Evolutionary conservation across 2,113 vertebrate genomes (phyloP).

Genomic region (Vidua macroura): DNA sequence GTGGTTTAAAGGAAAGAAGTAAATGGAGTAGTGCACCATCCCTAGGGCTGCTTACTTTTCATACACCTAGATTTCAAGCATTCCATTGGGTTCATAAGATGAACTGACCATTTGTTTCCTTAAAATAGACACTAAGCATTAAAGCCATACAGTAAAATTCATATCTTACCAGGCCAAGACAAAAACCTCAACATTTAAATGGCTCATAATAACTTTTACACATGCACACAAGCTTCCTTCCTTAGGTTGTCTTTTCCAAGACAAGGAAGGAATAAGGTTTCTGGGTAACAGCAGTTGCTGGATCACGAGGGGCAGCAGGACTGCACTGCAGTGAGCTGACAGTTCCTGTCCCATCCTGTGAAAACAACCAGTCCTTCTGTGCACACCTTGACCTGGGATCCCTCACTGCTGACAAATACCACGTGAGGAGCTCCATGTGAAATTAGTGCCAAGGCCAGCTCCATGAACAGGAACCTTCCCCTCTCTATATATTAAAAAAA

Average conservation of each 20-base stretch:
- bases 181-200: slow-evolving; percentile 4
- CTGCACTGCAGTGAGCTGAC: not conserved
- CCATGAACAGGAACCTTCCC: not conserved
- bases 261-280: not conserved
- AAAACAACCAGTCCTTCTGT: not conserved
- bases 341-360: not conserved
- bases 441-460: not conserved
- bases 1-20: not conserved
- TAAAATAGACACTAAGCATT: slow-evolving; percentile 26
- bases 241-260: not conserved
- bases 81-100: slow-evolving; percentile 15
- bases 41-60: slow-evolving; percentile 34
- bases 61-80: slow-evolving; percentile 22
- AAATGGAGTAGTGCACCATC: not conserved
- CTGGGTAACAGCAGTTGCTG: not conserved
- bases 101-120: slow-evolving; percentile 22
- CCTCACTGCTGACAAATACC: not conserved
- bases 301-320: not conserved
- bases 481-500: not conserved
- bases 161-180: not conserved
- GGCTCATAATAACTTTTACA: not conserved
- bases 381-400: not conserved
- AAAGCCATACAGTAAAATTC: not conserved
- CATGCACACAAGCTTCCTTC: not conserved
- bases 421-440: not conserved